These are phyloP conservation scores for Tympanoctomys barrerae DNA, from an alignment of 2,797 vertebrate species.

Conservation along the genomic window DNA sequence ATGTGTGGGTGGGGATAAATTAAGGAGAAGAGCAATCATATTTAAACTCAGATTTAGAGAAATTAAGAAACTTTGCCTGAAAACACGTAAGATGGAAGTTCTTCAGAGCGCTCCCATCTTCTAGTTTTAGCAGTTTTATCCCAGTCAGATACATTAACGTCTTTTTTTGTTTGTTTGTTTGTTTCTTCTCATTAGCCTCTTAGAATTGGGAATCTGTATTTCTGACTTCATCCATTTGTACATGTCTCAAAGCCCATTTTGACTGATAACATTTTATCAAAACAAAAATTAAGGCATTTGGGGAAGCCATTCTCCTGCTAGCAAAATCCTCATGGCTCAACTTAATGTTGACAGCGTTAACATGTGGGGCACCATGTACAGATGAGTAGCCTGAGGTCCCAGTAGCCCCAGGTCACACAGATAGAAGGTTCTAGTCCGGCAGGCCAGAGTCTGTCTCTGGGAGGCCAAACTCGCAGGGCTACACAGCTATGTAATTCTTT, in stretches of 20 bases:
- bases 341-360: not conserved
- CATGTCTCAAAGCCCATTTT: not conserved
- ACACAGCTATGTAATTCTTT: not conserved
- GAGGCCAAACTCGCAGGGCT: not conserved
- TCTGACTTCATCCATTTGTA: not conserved
- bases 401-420: not conserved
- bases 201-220: not conserved
- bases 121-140: not conserved
- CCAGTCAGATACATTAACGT: not conserved
- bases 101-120: not conserved
- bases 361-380: not conserved
- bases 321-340: not conserved
- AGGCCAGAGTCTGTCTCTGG: not conserved
- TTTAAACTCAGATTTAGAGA: slow-evolving; percentile 50
- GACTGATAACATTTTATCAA: not conserved
- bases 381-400: not conserved
- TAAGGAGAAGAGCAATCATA: not conserved
- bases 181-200: not conserved
- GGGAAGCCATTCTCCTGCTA: not conserved
- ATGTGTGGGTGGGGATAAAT: not conserved
- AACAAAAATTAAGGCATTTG: not conserved
- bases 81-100: not conserved
- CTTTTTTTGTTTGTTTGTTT: no score
- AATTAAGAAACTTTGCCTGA: not conserved
- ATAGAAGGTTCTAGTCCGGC: not conserved